These are phyloP conservation scores for Hydrochoerus hydrochaeris DNA, from an alignment of 2,113 vertebrate species.

Conservation along the genomic window DNA sequence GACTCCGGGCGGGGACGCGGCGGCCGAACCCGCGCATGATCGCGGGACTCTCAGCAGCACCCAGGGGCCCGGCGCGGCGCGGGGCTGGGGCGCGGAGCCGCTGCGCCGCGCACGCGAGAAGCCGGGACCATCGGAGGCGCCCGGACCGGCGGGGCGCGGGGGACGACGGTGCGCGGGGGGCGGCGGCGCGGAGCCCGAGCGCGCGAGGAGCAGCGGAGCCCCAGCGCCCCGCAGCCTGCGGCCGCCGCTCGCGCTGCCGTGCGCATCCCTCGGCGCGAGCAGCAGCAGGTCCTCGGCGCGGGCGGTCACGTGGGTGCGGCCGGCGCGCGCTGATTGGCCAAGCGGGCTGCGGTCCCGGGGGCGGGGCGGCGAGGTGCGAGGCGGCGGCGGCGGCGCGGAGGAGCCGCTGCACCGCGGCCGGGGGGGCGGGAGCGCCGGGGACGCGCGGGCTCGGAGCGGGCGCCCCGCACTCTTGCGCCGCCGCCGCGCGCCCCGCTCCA, in stretches of 20 bases:
- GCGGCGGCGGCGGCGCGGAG: conserved; percentile 60
- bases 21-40: conserved; percentile 70
- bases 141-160: background rate
- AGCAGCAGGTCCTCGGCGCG: conserved; percentile 68
- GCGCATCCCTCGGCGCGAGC: conserved; percentile 80
- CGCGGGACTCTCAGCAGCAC: conserved; percentile 77
- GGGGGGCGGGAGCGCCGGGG: background rate
- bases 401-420: conserved; percentile 25
- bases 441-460: background rate
- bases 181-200: background rate
- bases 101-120: conserved; percentile 8
- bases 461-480: background rate
- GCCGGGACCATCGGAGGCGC: conserved; percentile 52
- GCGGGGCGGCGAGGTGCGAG: conserved; percentile 74
- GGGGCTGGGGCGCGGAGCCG: conserved; percentile 3
- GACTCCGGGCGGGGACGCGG: conserved; percentile 58
- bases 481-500: background rate
- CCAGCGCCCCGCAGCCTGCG: conserved; percentile 69
- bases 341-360: conserved; percentile 69
- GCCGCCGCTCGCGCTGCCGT: conserved; percentile 78
- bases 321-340: conserved; percentile 57
- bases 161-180: background rate
- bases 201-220: conserved; percentile 48
- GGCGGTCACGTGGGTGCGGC: conserved; percentile 75
- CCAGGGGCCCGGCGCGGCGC: conserved; percentile 70